These are phyloP conservation scores for Cosmia pyralina DNA, from an alignment of 2,888 invertebrate species.

Conservation along the genomic window DNA sequence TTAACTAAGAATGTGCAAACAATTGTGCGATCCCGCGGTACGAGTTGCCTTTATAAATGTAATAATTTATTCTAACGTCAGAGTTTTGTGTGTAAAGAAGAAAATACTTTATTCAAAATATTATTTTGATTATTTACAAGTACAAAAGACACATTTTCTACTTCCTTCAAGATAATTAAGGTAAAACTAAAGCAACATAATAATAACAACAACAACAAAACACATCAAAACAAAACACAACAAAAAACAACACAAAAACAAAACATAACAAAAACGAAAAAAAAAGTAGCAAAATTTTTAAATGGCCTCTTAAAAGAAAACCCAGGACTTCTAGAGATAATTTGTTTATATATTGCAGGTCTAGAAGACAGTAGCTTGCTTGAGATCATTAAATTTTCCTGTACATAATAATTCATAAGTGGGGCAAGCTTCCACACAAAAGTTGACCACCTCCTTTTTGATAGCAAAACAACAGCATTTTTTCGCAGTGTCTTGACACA, in stretches of 20 bases:
- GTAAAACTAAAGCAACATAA: too few species aligned
- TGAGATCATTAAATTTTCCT: neutral
- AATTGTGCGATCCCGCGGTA: neutral
- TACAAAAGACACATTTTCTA: neutral
- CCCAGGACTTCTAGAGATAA: neutral
- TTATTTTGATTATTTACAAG: neutral
- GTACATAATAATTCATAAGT: neutral
- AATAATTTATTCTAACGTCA: neutral
- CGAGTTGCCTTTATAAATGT: neutral
- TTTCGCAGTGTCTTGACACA: neutral
- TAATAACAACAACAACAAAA: too few species aligned
- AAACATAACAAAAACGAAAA: too few species aligned
- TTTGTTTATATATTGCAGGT: neutral
- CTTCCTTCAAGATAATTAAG: neutral
- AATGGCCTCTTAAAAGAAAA: neutral
- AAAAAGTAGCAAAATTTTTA: neutral
- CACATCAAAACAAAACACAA: too few species aligned
- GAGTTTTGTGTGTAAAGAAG: neutral
- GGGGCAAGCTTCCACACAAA: neutral
- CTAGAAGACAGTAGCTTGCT: neutral
- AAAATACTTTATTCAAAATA: neutral
- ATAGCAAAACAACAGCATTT: too few species aligned
- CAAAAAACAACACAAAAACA: too few species aligned
- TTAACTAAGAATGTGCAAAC: conserved; percentile 35
- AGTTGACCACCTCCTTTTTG: neutral